phyloP scores from a whole-genome alignment of 2,113 vertebrate genomes.

The Phainopepla nitens region DNA sequence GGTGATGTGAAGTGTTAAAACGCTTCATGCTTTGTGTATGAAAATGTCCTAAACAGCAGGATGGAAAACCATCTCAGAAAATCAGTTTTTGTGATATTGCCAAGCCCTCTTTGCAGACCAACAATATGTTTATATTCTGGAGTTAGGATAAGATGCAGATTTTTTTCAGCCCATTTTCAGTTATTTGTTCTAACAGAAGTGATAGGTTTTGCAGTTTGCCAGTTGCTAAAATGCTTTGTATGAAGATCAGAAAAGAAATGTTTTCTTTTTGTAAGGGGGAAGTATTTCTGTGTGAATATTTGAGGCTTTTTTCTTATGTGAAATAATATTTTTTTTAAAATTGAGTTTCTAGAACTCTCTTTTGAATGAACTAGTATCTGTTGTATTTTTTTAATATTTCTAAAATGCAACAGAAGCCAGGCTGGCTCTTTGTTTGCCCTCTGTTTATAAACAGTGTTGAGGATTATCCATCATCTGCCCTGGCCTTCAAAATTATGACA shows the following conservation, averaged over 20 bases:
- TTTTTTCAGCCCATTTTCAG: neutral
- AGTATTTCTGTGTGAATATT: neutral
- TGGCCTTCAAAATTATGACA: neutral
- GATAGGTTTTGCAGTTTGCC: neutral
- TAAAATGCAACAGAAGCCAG: neutral
- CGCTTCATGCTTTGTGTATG: rapidly evolving
- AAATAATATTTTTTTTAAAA: neutral
- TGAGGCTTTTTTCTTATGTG: neutral
- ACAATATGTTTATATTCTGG: neutral
- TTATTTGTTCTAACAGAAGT: neutral
- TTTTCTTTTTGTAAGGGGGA: neutral
- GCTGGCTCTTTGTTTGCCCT: neutral
- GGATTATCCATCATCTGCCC: neutral
- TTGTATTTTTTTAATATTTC: neutral
- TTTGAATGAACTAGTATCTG: neutral
- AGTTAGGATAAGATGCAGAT: neutral
- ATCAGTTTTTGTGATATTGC: neutral
- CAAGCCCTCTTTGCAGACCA: neutral
- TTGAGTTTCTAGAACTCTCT: neutral
- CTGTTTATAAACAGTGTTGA: neutral
- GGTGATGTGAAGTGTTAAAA: neutral
- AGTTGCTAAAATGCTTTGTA: neutral
- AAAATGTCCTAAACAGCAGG: too few relatives aligned
- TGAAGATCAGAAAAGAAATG: neutral
- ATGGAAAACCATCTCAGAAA: neutral